Conservation (phyloP, 2,888 invertebrate genomes). For the Tholera decimalis region DNA sequence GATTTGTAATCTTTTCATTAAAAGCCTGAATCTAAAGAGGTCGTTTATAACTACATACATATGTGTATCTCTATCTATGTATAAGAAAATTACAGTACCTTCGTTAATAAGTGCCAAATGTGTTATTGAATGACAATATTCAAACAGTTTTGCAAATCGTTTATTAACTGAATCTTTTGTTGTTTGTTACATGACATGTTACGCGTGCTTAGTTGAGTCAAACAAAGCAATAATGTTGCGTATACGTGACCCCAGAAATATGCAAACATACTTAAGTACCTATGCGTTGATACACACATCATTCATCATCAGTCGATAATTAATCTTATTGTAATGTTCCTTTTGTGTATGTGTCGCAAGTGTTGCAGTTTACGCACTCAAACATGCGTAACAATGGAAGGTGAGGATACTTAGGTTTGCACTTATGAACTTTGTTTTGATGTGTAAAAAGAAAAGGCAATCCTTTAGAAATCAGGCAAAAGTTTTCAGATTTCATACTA, state of each 20-base stretch:
- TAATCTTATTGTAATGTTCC: slow-evolving; percentile 67
- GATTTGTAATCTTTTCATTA: too few relatives aligned
- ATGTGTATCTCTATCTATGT: too few relatives aligned
- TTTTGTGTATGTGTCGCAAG: slow-evolving; percentile 62
- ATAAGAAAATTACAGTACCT: too few relatives aligned
- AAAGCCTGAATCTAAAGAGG: too few relatives aligned
- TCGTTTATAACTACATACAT: too few relatives aligned
- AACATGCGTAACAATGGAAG: background rate
- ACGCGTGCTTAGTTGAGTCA: slow-evolving; percentile 7
- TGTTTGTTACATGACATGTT: slow-evolving; percentile 12
- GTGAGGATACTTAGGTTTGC: slow-evolving; percentile 13
- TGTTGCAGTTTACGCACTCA: slow-evolving; percentile 26
- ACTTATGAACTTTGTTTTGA: background rate
- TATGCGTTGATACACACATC: slow-evolving; percentile 49
- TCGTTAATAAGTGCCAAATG: too few relatives aligned
- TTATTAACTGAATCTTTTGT: slow-evolving; percentile 14
- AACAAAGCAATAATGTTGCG: slow-evolving; percentile 41
- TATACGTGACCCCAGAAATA: slow-evolving; percentile 59
- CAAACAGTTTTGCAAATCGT: slow-evolving; percentile 16
- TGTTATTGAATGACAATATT: too few relatives aligned
- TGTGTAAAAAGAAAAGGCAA: background rate
- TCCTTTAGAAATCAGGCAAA: background rate
- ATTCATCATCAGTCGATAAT: slow-evolving; percentile 67
- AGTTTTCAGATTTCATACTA: background rate
- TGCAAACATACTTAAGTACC: slow-evolving; percentile 36